Evolutionary conservation across 2,113 vertebrate species (phyloP), one percentile per base, ranked within the genome.

Genomic region (Pithys albifrons): DNA sequence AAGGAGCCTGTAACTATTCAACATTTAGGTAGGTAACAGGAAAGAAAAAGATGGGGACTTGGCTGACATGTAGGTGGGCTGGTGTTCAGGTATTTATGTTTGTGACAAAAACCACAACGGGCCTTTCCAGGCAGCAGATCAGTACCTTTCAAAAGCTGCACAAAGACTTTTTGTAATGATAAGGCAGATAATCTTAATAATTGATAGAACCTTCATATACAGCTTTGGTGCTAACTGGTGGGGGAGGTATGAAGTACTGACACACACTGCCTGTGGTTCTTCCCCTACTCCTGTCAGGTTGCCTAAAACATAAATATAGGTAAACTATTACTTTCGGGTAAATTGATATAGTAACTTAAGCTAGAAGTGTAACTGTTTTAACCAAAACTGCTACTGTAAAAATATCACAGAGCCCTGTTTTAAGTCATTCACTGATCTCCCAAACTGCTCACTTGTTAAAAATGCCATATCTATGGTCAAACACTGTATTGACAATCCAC

Each of bases 401-500:
- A 77, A 14, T 29, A 69, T 7, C 41, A 67, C 6, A 65, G 19
- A 85, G 24, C 9, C 55, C 61, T 52, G 16, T 16, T 79, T 61
- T 23, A 81, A 67, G 23, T 57, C 22, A 84, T 39, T 62, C 49
- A 9, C 20, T 22, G 1, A 59, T 37, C 22, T 85, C 46, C 41
- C 51, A 51, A 83, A 65, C 20, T 7, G 6, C 18, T 19, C 2
- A 2, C 3, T 2, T 12, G 20, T 59, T 72, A 57, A 81, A 66
- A 89, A 70, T 0, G 0, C 19, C 2, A 0, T 6, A 7, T 25
- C 25, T n/a, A 6, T 49, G 6, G 31, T 65, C 49, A 59, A 83
- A 57, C 18, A 29, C 15, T 27, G 12, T 29, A 41, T 2, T 45
- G 15, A 39, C 39, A 69, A 54, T 14, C 12, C 55, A 48, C 7